Evolutionary conservation across 2,797 vertebrate genomes (phyloP), one percentile per base, ranked within the genome.

Genomic region (Sciaenops ocellatus): DNA sequence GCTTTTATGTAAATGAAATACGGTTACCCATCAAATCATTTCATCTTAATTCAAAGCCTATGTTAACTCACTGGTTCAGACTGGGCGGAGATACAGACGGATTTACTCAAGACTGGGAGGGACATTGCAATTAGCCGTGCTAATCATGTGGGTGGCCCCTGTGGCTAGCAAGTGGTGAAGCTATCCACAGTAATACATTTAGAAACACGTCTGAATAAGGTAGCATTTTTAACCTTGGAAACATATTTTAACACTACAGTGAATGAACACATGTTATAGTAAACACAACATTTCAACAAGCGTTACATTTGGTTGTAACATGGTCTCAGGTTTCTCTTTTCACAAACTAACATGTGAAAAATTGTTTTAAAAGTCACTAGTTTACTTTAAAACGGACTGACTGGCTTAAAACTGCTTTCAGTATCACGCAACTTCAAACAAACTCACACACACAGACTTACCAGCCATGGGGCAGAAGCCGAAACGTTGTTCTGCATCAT

Each of bases 391-490:
- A 73, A 51, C 6, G 4, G 4, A 52, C 26, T 2, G n/a, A 9
- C 9, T 57, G 51, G 50, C 6, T 20, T 51, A n/a, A 15, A 68
- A 26, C 3, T 15, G 17, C 3, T 56, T 46, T 67, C 4, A 38
- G 16, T 28, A 20, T 5, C 20, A 60, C 51, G 55, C 8, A 18
- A 10, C 22, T 38, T 69, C 16, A 73, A 61, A 38, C 24, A 44
- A 28, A 65, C 16, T 38, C 63, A 57, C 48, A 59, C 34, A 61
- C 54, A 57, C 62, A 68, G 4, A 83, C 93, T 95, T 87, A 99
- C 98, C 97, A 81, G 98, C 97, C 98, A 99, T 99, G 28, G 98
- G 98, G 79, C 98, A 99, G 95, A 99, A 99, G 8, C 98, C 98
- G 86, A 97, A 99, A n/a, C 95, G 97, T 62, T 97, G 96, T 73